Conservation (phyloP, 2,888 invertebrate species). For the Chelonus formosanus region DNA sequence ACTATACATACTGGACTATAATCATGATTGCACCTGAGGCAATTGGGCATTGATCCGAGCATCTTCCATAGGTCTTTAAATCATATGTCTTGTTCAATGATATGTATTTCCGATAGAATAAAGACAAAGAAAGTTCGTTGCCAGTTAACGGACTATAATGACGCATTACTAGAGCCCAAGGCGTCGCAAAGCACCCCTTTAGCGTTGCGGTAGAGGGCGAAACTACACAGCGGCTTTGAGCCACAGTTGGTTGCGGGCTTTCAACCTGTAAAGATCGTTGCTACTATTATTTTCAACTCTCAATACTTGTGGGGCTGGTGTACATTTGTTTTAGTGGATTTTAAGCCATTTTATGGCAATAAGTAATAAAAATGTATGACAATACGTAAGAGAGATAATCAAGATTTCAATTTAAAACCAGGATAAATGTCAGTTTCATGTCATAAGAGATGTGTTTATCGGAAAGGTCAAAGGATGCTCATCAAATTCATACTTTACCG, state of each 20-base stretch:
- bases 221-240: constrained; percentile 50
- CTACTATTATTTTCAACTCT: constrained; percentile 13
- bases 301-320: no score
- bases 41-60: no score
- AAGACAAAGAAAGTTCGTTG: background rate
- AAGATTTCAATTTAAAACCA: no score
- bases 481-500: constrained; percentile 11
- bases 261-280: constrained; percentile 52
- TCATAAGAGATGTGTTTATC: constrained; percentile 7
- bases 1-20: no score
- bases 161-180: background rate
- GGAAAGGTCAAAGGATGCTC: constrained; percentile 35
- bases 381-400: background rate
- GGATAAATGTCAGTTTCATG: background rate
- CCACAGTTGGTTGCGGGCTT: constrained; percentile 61
- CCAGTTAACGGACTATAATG: constrained; percentile 10
- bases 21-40: no score
- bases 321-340: no score
- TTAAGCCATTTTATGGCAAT: background rate
- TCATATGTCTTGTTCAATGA: background rate
- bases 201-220: constrained; percentile 38
- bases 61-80: no score
- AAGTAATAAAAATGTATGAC: background rate
- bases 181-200: constrained; percentile 1
- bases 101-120: background rate